Percentiles rank a stretch among this genome's conserved stretches.
Evolutionary conservation across 2,113 vertebrate genomes (phyloP).

Genomic region (Theropithecus gelada): DNA sequence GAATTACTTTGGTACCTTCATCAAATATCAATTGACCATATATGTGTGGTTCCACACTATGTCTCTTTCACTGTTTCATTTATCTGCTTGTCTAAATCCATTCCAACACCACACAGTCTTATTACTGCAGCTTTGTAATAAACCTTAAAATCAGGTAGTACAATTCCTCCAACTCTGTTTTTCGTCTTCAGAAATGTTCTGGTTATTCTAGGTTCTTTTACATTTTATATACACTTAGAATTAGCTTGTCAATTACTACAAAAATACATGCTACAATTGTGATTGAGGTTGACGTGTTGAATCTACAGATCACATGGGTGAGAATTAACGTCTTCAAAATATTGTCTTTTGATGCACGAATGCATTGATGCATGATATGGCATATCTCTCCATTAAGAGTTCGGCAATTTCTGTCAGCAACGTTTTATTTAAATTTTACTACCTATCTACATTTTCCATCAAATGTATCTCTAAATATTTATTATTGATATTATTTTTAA

Average conservation of each 20-base stretch:
- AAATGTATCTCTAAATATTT: slow-evolving; percentile 2
- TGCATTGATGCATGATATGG: no score
- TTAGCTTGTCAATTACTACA: not conserved
- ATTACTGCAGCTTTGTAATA: not conserved
- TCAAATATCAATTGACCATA: not conserved
- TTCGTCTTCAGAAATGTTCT: not conserved
- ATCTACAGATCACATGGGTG: not conserved
- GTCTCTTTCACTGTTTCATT: not conserved
- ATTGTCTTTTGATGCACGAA: not conserved
- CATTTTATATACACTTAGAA: not conserved
- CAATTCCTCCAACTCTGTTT: not conserved
- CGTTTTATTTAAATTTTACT: not conserved
- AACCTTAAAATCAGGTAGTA: not conserved
- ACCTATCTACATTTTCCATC: not conserved
- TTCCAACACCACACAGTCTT: not conserved
- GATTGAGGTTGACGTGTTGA: not conserved
- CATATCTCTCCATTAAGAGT: not conserved
- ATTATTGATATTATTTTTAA: not conserved
- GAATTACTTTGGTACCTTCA: not conserved
- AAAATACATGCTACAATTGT: not conserved
- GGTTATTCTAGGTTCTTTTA: not conserved
- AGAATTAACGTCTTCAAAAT: not conserved
- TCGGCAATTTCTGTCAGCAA: not conserved
- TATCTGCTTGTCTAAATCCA: not conserved
- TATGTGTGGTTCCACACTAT: not conserved